Base-by-base conservation (phyloP, 2,888 invertebrate species). In the Drosophila prolongata region DNA sequence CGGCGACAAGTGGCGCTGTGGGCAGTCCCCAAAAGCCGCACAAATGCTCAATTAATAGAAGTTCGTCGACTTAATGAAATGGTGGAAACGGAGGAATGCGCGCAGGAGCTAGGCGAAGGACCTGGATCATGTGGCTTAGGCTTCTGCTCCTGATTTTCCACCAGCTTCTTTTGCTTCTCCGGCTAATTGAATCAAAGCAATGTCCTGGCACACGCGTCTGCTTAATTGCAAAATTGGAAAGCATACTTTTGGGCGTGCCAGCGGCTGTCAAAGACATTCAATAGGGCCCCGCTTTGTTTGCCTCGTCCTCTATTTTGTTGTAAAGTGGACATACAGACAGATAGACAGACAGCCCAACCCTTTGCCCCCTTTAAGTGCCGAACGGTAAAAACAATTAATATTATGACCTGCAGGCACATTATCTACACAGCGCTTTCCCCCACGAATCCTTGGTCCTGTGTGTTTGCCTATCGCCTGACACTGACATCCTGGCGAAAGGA, bases 11-110 rank as follows among this genome's bases (percentile, higher is more conserved):
- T 74, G 71, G 56, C 67, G 64, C 74, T 71, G 52, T 78, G 86
- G 82, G 73, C 79, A 70, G 82, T 74, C 57, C 37, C 24, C 42
- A 14, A 62, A 70, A 70, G 83, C 78, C 89, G 67, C 75, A 83
- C 84, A 84, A 84, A 84, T 84, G 85, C 87, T 84, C 87, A 89
- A 84, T 84, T 84, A 84, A 89, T 84, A 87, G 84, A 87, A 84
- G 84, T 84, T 74, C 67, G 70, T 27, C 60, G 76, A 69, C 76
- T 80, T 84, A 87, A 89, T 84, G 83, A 89, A 84, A 72, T 65
- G 87, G 19, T 19, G 19, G 19, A 19, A 19, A 4, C 74, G 81
- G 42, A 40, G 53, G 46, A 57, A 59, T 67, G 46, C 30, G 44
- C 30, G 40, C 19, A 46, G 50, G 54, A 16, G 16, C 42, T 24